Evolutionary conservation across 2,888 invertebrate species (phyloP), one percentile per base, ranked within the genome.

Genomic region (Drosophila mettleri): DNA sequence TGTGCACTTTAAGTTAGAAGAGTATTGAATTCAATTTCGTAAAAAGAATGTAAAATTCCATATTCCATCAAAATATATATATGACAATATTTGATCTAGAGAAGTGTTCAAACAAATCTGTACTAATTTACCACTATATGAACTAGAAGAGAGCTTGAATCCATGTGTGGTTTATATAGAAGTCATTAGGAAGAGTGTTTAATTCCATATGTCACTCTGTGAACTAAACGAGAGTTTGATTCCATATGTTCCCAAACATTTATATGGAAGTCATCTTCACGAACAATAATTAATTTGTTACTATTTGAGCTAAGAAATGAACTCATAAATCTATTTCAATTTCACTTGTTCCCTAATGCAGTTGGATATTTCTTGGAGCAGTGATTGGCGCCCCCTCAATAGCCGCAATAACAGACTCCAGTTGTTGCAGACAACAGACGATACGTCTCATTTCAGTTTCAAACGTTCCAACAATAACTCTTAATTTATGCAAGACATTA

Each of bases 401-500:
- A 24, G 3, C 3, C 5, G 24, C 43, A 24, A 24, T 24, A 43
- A 24, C 22, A n/a, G n/a, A 10, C 10, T 6, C 27, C 16, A 24
- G 14, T 41, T 41, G 41, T 43, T 24, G 3, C 22, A 16, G 2
- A 10, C 16, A 43, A 27, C 0, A 27, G 27, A 10, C 5, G 2
- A 16, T 10, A 45, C 16, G 4, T 38, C 22, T 43, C 16, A 33
- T 14, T 16, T 43, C 9, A 24, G 7, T 33, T 43, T 5, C 43
- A 14, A 16, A 18, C 24, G 54, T n/a, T 33, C 9, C 22, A 6
- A 14, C 53, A 12, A 31, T n/a, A 31, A 20, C 20, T 39, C 31
- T 31, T 31, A 41, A 39, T 53, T 41, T 8, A 53, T 22, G 38
- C 27, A 20, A 5, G 1, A 31, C 22, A 41, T 39, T 53, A 53